Base-by-base conservation (phyloP, 2,797 vertebrate species). In the Gallinago nigripennis region DNA sequence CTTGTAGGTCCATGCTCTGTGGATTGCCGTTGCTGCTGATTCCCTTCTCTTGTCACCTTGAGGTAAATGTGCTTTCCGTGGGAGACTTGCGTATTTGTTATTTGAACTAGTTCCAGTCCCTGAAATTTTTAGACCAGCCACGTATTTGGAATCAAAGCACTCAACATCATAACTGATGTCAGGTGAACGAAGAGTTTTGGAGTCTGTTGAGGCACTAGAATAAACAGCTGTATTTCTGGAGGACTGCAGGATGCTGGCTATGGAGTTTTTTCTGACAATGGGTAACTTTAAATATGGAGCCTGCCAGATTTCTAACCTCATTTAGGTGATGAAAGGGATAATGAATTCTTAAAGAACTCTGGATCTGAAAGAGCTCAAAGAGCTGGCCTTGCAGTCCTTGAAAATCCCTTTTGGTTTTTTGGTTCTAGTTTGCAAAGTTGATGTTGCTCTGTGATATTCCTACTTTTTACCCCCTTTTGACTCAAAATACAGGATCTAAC, bases 191-290 rank as follows among this genome's bases (percentile, higher is more conserved):
- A 78, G n/a, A 50, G n/a, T 80, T 80, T 91, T 15, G 16, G 57
- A 8, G 72, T 89, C 54, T 78, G n/a, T 39, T 82, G 31, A 83
- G 35, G 37, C 20, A n/a, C 28, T 75, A 43, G 48, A 75, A 68
- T 85, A 89, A 73, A 61, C 43, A 17, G 43, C 41, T 82, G 8
- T 60, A 16, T 92, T 81, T 91, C 91, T 25, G 39, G 60, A 82
- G 30, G 54, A 60, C 19, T 64, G 41, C 69, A 91, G 71, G 87
- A 63, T 80, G 31, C 68, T 80, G 39, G 11, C 75, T 92, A 72
- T 87, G 53, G 60, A 80, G 71, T 87, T 88, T 76, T 80, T 92
- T 92, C 86, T 92, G 92, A 78, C 77, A 84, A 45, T 79, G 21
- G n/a, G 13, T 72, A 72, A 65, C 61, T 91, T 89, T 41, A 88